Conservation (phyloP, 2,113 vertebrate genomes). For the Hyla sarda region DNA sequence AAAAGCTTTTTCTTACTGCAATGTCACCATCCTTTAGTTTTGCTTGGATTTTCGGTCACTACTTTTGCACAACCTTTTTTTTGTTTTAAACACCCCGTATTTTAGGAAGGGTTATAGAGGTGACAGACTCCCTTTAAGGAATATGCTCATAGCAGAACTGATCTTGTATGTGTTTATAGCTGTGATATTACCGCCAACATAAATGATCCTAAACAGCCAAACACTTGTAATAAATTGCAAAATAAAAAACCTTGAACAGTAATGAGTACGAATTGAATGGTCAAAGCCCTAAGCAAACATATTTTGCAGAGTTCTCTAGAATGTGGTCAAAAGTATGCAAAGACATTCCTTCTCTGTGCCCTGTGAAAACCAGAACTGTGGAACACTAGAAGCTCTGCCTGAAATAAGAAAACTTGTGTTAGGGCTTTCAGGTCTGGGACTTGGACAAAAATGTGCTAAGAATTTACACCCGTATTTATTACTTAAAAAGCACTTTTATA, state of each 20-base stretch:
- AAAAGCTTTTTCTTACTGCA: no score
- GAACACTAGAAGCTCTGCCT: conserved; percentile 32
- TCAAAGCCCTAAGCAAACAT: conserved; percentile 14
- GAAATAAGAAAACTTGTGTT: conserved; percentile 40
- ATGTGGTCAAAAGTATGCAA: conserved; percentile 44
- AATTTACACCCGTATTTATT: not conserved
- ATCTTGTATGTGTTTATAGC: conserved; percentile 19
- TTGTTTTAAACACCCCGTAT: no score
- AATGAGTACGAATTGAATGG: conserved; percentile 10
- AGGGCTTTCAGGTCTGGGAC: not conserved
- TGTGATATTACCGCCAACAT: not conserved
- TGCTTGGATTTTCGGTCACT: no score
- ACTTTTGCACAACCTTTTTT: no score
- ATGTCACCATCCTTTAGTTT: no score
- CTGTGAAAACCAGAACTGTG: not conserved
- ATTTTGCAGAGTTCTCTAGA: conserved; percentile 28
- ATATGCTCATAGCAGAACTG: not conserved
- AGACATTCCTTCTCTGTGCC: conserved; percentile 39
- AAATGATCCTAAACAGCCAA: not conserved
- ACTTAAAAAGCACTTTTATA: no score
- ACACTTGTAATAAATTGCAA: conserved; percentile 23
- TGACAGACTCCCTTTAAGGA: no score
- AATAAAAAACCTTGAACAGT: conserved; percentile 25
- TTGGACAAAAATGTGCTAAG: conserved; percentile 6
- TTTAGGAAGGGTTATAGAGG: no score